These are phyloP conservation scores for Pogonocichla stellata DNA, from an alignment of 2,113 vertebrate species.

Conservation along the genomic window DNA sequence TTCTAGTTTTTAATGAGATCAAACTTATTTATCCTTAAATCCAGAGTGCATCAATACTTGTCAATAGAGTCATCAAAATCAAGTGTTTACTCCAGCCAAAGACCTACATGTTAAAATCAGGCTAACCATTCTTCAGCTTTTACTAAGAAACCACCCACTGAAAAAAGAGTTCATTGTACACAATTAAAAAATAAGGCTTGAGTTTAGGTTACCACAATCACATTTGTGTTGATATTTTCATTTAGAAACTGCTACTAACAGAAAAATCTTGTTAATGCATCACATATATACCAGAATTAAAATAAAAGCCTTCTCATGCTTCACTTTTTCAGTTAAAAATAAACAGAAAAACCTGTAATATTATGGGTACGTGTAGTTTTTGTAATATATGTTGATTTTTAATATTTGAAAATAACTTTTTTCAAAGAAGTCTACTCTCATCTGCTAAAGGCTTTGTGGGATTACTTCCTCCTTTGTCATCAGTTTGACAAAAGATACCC, in stretches of 20 bases:
- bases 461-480: neutral
- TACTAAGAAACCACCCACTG: neutral
- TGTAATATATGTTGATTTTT: neutral
- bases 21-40: neutral
- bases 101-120: neutral
- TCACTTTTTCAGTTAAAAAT: neutral
- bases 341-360: neutral
- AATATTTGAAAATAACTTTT: neutral
- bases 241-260: neutral
- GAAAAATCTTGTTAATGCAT: neutral
- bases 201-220: neutral
- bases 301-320: neutral
- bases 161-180: neutral
- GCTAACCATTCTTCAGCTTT: neutral
- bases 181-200: neutral
- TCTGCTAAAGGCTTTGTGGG: neutral
- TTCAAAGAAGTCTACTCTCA: neutral
- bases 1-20: neutral
- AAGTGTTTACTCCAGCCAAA: neutral
- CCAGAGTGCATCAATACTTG: neutral
- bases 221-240: neutral
- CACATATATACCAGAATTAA: neutral
- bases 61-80: neutral
- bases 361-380: neutral
- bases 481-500: neutral